Evolutionary conservation across 2,797 vertebrate species (phyloP).

Genomic region (Tenualosa thibaudeaui): DNA sequence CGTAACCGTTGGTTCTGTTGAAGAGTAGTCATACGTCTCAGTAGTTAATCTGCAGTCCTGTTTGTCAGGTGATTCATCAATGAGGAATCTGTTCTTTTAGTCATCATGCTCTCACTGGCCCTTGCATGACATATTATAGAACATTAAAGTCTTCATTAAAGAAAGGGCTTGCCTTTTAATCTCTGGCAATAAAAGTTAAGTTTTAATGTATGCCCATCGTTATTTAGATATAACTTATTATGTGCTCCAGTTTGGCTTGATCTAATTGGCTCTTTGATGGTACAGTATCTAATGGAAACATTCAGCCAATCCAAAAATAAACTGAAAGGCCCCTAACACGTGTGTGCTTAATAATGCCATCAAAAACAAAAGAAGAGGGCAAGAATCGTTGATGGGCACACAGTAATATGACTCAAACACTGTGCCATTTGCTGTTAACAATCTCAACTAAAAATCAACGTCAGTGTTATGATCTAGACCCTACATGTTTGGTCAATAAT

Average conservation of each 20-base stretch:
- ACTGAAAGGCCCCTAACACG: not conserved
- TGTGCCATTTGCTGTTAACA: not conserved
- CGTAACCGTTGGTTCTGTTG: not conserved
- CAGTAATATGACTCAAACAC: not conserved
- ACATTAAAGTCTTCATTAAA: slow-evolving; percentile 22
- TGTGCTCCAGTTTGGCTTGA: slow-evolving; percentile 2
- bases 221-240: slow-evolving; percentile 23
- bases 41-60: not conserved
- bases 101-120: not conserved
- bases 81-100: slow-evolving; percentile 15
- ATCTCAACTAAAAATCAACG: not conserved
- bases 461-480: slow-evolving; percentile 13
- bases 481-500: slow-evolving; percentile 54
- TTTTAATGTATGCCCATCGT: slow-evolving; percentile 16
- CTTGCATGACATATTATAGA: slow-evolving; percentile 17
- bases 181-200: slow-evolving; percentile 15
- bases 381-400: not conserved
- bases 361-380: not conserved
- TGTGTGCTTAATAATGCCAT: not conserved
- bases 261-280: slow-evolving; percentile 10
- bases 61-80: not conserved
- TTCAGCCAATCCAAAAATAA: not conserved
- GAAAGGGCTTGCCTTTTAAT: slow-evolving; percentile 13
- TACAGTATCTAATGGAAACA: slow-evolving; percentile 6
- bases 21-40: not conserved